These are phyloP conservation scores for Sphenopsis melanotis DNA, from an alignment of 2,797 vertebrate species.

Conservation along the genomic window DNA sequence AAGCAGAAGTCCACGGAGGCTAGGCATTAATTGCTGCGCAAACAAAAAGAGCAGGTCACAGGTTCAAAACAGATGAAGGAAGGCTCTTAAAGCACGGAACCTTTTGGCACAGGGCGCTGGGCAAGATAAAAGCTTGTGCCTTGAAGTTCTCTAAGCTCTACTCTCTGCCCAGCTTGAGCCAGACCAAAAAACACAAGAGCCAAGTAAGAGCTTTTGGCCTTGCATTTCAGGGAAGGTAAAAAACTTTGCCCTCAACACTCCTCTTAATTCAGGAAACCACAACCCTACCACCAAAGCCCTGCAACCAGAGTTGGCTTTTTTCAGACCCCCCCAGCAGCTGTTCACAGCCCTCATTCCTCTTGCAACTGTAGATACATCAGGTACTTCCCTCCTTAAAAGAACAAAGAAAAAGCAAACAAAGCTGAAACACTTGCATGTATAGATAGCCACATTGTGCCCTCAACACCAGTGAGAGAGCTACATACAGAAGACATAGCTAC, in stretches of 20 bases:
- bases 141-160: not conserved
- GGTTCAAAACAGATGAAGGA: not conserved
- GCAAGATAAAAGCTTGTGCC: not conserved
- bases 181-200: not conserved
- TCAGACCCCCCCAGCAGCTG: fast-evolving
- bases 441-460: not conserved
- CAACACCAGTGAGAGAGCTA: not conserved
- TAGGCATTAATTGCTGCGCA: not conserved
- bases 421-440: not conserved
- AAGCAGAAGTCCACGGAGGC: not conserved
- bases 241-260: not conserved
- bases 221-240: not conserved
- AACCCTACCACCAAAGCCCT: not conserved
- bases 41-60: not conserved
- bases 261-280: not conserved
- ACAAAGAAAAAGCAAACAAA: not conserved
- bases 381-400: fast-evolving
- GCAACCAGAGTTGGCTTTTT: not conserved
- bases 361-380: not conserved
- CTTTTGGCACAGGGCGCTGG: not conserved
- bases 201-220: not conserved
- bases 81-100: not conserved
- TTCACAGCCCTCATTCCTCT: not conserved
- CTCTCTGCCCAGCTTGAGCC: not conserved
- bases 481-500: not conserved